phyloP scores from a whole-genome alignment of 2,113 vertebrate species.

The Tragulus kanchil region DNA sequence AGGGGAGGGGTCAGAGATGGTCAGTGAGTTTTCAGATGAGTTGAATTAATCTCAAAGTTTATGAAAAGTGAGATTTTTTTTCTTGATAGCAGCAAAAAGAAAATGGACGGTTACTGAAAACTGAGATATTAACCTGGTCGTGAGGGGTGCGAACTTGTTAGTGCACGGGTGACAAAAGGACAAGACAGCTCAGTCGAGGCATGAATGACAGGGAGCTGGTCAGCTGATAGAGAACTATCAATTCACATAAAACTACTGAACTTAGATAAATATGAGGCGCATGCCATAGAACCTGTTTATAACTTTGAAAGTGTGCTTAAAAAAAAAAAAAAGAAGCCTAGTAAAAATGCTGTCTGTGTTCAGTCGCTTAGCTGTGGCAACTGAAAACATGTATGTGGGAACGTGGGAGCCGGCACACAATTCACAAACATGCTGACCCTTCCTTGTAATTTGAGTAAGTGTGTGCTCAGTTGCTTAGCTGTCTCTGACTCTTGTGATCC shows the following conservation, averaged over 20 bases:
- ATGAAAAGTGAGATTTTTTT: constrained; percentile 9
- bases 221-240: neutral
- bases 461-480: neutral
- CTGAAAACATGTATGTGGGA: neutral
- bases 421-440: neutral
- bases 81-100: neutral
- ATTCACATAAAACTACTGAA: constrained; percentile 16
- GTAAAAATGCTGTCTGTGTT: neutral
- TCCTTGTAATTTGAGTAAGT: neutral
- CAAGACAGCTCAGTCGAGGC: neutral
- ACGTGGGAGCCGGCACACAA: neutral
- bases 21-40: constrained; percentile 21
- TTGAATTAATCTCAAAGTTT: constrained; percentile 57
- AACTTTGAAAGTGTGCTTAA: neutral
- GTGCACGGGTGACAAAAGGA: neutral
- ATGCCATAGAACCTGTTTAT: neutral
- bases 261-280: neutral
- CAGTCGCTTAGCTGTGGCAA: neutral
- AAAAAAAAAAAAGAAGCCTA: neutral
- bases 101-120: neutral
- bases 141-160: neutral
- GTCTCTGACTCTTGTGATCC: neutral
- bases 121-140: neutral
- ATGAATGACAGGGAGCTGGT: neutral
- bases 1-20: neutral